Evolutionary conservation across 2,113 vertebrate species (phyloP).

Genomic region (Gnathonemus longibarbis): DNA sequence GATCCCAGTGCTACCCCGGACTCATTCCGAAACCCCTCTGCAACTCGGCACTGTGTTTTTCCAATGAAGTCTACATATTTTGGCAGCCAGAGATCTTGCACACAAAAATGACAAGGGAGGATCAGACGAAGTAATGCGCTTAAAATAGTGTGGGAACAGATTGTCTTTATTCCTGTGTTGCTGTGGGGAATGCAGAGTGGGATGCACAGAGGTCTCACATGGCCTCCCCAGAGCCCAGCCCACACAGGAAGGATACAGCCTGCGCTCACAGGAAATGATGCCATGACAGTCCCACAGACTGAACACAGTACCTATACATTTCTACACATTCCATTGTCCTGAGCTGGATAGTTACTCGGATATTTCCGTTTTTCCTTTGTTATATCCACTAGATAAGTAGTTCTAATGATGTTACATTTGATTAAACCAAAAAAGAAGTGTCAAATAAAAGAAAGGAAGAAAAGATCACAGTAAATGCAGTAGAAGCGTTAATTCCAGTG

Average conservation of each 20-base stretch:
- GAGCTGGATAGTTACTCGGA: neutral
- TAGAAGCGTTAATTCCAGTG: neutral
- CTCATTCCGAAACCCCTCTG: conserved; percentile 36
- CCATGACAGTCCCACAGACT: conserved; percentile 13
- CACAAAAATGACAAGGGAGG: conserved; percentile 38
- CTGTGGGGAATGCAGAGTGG: conserved; percentile 30
- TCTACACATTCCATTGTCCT: neutral
- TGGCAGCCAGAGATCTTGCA: conserved; percentile 41
- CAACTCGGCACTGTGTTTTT: conserved; percentile 41
- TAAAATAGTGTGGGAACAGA: conserved; percentile 51
- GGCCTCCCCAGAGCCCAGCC: conserved; percentile 15
- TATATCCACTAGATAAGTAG: neutral
- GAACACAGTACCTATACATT: conserved; percentile 1
- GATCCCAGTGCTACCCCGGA: conserved; percentile 40
- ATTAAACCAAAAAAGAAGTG: neutral
- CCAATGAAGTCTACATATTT: conserved; percentile 47
- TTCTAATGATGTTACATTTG: neutral
- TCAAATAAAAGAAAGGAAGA: neutral
- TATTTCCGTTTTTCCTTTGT: neutral
- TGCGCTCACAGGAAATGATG: conserved; percentile 28
- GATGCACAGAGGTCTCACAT: conserved; percentile 35
- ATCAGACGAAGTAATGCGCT: conserved; percentile 30
- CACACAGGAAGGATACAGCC: conserved; percentile 15
- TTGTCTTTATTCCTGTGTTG: conserved; percentile 38
- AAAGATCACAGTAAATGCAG: neutral